Evolutionary conservation across 2,888 invertebrate species (phyloP), one percentile per base, ranked within the genome.

Genomic region (Phalera bucephala): DNA sequence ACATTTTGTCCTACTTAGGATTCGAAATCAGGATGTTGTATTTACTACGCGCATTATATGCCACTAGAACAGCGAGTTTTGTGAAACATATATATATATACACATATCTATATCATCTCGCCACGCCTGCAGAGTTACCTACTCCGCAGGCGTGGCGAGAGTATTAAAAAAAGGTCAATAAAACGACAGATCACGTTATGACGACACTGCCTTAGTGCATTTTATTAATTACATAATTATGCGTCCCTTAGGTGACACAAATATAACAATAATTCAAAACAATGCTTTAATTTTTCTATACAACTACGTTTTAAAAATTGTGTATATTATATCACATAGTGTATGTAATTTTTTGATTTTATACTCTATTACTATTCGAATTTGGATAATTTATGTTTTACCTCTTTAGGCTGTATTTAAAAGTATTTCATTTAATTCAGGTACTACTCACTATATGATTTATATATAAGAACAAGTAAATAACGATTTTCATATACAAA

Each of bases 301-400:
- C 45, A 71, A 57, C 85, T 88, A 87, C 79, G 55, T 65, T 73
- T 80, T 71, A 82, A 78, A 86, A 86, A 82, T 76, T 83, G 85
- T 87, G 83, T 88, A 86, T 84, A 86, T 70, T 67, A 67, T 87
- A 88, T 87, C 86, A 87, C 86, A 87, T 83, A 74, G 71, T 73
- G 70, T 79, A 78, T 76, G 71, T 72, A 38, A 31, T 30, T 34
- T 65, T 70, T 53, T 55, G 56, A 48, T 49, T 69, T 63, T 55
- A 58, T 59, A 58, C 45, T 53, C 47, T 46, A 38, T 29, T 43
- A 43, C 47, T 49, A 52, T 48, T 45, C 43, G 36, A 50, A 52
- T 55, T 58, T 49, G 41, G 31, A 48, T 49, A 47, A 35, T 54
- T 39, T 38, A 31, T 40, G 3, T 17, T 41, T 35, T 31, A 47